Percentiles rank a stretch among this genome's conserved stretches.
phyloP scores from a whole-genome alignment of 1,140 invertebrate species.

The Anastrepha obliqua region DNA sequence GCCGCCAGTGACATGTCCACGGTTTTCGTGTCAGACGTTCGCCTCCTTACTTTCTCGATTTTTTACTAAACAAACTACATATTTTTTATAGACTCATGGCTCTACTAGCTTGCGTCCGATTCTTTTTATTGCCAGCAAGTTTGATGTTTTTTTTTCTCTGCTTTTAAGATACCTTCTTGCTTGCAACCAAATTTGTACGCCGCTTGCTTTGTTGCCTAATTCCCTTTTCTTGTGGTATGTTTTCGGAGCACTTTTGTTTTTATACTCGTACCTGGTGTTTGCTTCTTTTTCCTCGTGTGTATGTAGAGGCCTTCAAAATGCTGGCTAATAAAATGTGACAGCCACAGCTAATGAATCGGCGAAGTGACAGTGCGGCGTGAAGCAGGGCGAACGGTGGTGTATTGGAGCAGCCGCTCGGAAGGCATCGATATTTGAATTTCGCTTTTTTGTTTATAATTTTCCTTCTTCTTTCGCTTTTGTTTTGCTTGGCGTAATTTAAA shows the following conservation, averaged over 20 bases:
- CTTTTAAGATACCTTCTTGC: background rate
- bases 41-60: background rate
- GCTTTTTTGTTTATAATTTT: slow-evolving; percentile 3
- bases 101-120: background rate
- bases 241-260: background rate
- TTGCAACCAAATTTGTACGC: slow-evolving; percentile 33
- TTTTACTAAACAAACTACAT: slow-evolving; percentile 14
- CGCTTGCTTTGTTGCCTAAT: slow-evolving; percentile 36
- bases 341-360: slow-evolving; percentile 36
- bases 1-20: slow-evolving; percentile 18
- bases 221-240: background rate
- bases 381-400: background rate
- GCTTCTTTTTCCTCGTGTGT: background rate
- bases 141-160: background rate
- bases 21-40: slow-evolving; percentile 11
- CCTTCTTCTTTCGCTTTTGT: background rate
- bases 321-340: slow-evolving; percentile 57
- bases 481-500: slow-evolving; percentile 10
- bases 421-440: slow-evolving; percentile 11
- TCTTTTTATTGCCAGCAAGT: background rate
- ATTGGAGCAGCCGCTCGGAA: background rate
- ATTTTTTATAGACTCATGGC: background rate
- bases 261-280: background rate
- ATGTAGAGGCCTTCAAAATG: slow-evolving; percentile 14
- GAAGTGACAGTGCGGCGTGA: slow-evolving; percentile 38